Percentiles rank a stretch among this genome's conserved stretches.
These are phyloP conservation scores for Lasioglossum leucozonium DNA, from an alignment of 2,888 invertebrate species.

Conservation along the genomic window DNA sequence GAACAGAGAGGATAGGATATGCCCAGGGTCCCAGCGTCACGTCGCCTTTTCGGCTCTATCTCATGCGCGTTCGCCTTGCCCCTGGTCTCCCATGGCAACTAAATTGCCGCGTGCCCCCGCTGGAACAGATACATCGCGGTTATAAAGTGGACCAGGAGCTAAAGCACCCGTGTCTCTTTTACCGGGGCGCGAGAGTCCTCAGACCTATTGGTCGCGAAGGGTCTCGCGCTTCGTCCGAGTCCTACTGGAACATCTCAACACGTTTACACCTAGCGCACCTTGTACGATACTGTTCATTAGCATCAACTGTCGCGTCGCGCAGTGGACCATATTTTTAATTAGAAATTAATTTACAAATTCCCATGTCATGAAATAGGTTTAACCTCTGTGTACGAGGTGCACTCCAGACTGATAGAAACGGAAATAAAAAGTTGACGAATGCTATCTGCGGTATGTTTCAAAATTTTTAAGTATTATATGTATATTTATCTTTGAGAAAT, in stretches of 20 bases:
- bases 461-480: too few relatives aligned
- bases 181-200: too few relatives aligned
- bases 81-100: slow-evolving; percentile 49
- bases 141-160: background rate
- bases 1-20: slow-evolving; percentile 62
- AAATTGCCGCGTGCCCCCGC: background rate
- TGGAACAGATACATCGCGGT: background rate
- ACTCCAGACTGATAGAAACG: too few relatives aligned
- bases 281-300: background rate
- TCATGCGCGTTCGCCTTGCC: slow-evolving; percentile 11
- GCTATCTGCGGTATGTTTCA: too few relatives aligned
- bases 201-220: background rate
- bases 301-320: too few relatives aligned
- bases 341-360: too few relatives aligned
- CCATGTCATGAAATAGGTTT: too few relatives aligned
- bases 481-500: too few relatives aligned
- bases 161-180: background rate
- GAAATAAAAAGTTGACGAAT: too few relatives aligned
- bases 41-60: slow-evolving; percentile 25
- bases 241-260: background rate
- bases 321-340: too few relatives aligned
- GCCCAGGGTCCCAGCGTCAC: slow-evolving; percentile 29
- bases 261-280: background rate
- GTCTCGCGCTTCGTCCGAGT: background rate
- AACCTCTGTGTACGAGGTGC: too few relatives aligned